phyloP scores from a whole-genome alignment of 2,888 invertebrate genomes.

The Drosophila rellima region DNA sequence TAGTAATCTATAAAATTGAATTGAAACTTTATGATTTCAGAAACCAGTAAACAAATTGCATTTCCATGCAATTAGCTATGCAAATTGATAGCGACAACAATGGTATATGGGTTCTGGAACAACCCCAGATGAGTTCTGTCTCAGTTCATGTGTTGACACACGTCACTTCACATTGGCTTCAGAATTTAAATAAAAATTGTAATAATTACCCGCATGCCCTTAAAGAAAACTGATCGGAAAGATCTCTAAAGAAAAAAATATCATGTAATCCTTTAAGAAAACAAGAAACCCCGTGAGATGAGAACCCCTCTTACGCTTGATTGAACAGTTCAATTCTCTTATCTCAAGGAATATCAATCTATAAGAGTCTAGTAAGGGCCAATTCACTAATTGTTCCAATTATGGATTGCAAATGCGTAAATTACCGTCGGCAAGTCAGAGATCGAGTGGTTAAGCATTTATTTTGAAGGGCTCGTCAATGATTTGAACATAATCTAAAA shows the following conservation, averaged over 20 bases:
- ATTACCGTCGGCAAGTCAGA: slow-evolving; percentile 54
- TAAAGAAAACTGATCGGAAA: slow-evolving; percentile 35
- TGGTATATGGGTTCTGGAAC: slow-evolving; percentile 44
- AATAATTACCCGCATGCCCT: slow-evolving; percentile 73
- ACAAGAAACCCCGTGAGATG: slow-evolving; percentile 27
- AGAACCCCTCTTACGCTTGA: slow-evolving; percentile 45
- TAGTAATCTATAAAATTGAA: slow-evolving; percentile 26
- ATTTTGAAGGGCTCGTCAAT: slow-evolving; percentile 22
- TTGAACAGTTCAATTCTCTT: slow-evolving; percentile 52
- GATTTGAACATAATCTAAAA: slow-evolving; percentile 38
- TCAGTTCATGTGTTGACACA: slow-evolving; percentile 35
- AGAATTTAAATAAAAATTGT: slow-evolving; percentile 45
- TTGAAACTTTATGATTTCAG: slow-evolving; percentile 43
- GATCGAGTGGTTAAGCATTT: slow-evolving; percentile 7
- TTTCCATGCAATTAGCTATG: slow-evolving; percentile 74
- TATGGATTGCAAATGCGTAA: slow-evolving; percentile 50
- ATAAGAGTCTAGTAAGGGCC: slow-evolving; percentile 18
- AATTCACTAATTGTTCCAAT: slow-evolving; percentile 56
- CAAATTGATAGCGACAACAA: slow-evolving; percentile 68
- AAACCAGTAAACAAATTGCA: slow-evolving; percentile 41
- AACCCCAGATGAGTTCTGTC: slow-evolving; percentile 42
- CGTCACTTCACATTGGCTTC: slow-evolving; percentile 22
- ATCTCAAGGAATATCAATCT: slow-evolving; percentile 42
- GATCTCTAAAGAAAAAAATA: slow-evolving; percentile 25
- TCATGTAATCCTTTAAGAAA: slow-evolving; percentile 74